Evolutionary conservation across 2,797 vertebrate species (phyloP).

Genomic region (Pagetopsis macropterus): DNA sequence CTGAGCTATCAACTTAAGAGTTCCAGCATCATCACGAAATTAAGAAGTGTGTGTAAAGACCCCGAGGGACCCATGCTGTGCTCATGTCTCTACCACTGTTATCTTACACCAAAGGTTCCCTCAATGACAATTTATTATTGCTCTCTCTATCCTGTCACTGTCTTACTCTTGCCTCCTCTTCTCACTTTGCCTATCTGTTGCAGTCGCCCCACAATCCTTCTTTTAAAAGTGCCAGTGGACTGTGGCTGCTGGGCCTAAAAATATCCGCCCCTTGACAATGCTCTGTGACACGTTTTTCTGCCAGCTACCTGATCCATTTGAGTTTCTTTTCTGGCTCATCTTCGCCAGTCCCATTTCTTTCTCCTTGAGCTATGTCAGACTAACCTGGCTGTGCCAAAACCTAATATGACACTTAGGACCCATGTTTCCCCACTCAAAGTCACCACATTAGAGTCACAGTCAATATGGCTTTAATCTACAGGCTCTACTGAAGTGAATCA

Average conservation of each 20-base stretch:
- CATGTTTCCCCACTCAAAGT: slow-evolving; percentile 54
- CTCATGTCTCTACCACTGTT: slow-evolving; percentile 70
- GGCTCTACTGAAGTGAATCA: slow-evolving; percentile 36
- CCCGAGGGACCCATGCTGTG: slow-evolving; percentile 49
- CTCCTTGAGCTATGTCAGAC: slow-evolving; percentile 76
- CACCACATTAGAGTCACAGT: slow-evolving; percentile 51
- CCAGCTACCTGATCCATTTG: slow-evolving; percentile 77
- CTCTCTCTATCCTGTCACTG: slow-evolving; percentile 37
- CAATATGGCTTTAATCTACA: slow-evolving; percentile 54
- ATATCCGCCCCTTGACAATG: slow-evolving; percentile 78
- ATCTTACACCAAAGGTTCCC: slow-evolving; percentile 80
- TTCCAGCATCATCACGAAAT: slow-evolving; percentile 55
- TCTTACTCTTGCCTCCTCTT: slow-evolving; percentile 34
- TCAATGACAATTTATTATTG: slow-evolving; percentile 81
- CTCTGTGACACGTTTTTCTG: slow-evolving; percentile 71
- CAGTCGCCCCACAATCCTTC: slow-evolving; percentile 76
- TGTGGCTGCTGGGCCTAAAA: slow-evolving; percentile 78
- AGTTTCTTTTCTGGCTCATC: slow-evolving; percentile 70
- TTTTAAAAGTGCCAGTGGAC: slow-evolving; percentile 77
- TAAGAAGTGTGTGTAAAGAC: slow-evolving; percentile 57
- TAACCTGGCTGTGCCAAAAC: slow-evolving; percentile 70
- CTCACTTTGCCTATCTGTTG: slow-evolving; percentile 53
- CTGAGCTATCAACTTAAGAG: slow-evolving; percentile 53
- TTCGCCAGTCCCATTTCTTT: slow-evolving; percentile 68
- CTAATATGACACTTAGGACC: slow-evolving; percentile 67